Evolutionary conservation across 2,113 vertebrate species (phyloP).

Genomic region (Loxodonta africana): DNA sequence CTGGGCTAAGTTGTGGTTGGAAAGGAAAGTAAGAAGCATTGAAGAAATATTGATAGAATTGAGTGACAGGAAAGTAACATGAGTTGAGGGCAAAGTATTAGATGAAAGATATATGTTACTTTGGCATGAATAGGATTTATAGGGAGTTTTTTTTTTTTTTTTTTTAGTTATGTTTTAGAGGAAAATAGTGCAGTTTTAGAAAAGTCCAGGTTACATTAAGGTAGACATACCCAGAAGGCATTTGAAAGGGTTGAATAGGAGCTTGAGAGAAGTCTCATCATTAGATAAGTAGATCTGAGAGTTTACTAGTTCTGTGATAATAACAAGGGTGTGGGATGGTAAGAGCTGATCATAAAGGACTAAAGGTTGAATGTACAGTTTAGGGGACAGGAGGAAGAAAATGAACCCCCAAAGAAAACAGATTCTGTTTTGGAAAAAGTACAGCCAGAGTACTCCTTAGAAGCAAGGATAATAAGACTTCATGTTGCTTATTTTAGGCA

Average conservation of each 20-base stretch:
- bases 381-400: background rate
- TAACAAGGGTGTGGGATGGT: background rate
- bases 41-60: background rate
- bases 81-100: background rate
- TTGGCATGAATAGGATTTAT: background rate
- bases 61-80: background rate
- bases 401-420: slow-evolving; percentile 1
- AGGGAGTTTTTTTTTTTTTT: background rate
- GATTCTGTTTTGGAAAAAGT: background rate
- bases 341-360: background rate
- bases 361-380: background rate
- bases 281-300: background rate
- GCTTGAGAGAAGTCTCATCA: background rate
- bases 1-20: background rate
- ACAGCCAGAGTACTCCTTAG: no score
- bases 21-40: background rate
- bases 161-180: background rate
- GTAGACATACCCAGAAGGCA: background rate
- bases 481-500: no score
- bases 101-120: background rate
- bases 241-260: slow-evolving; percentile 23
- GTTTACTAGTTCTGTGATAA: background rate
- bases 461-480: no score
- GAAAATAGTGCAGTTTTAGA: background rate
- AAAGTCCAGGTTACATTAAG: background rate